Evolutionary conservation across 2,888 invertebrate genomes (phyloP).

Genomic region (Drosophila pseudotakahashii): DNA sequence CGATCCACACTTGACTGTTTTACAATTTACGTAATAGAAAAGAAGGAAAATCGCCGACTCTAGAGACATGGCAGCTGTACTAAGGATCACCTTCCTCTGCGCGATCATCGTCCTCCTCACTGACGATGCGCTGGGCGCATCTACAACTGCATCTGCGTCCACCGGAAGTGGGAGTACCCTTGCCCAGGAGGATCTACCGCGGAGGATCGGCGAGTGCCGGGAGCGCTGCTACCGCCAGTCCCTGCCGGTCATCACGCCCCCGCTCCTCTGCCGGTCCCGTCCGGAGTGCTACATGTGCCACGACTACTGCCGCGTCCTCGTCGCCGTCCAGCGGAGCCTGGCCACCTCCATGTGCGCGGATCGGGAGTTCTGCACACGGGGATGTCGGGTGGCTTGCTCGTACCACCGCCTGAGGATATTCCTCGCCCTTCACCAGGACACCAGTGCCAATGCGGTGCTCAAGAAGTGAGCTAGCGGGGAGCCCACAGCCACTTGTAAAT

Average conservation of each 20-base stretch:
- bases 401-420: conserved; percentile 47
- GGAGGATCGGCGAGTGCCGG: conserved; percentile 55
- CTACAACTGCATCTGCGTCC: background rate
- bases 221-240: conserved; percentile 59
- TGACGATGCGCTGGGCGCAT: conserved; percentile 52
- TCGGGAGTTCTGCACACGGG: conserved; percentile 61
- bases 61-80: background rate
- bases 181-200: background rate
- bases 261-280: conserved; percentile 49
- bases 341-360: conserved; percentile 71
- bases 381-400: conserved; percentile 69
- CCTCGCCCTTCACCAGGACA: background rate
- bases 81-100: background rate
- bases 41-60: background rate
- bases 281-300: conserved; percentile 76
- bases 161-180: background rate
- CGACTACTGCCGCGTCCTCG: conserved; percentile 70
- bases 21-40: background rate
- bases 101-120: background rate
- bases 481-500: conserved; percentile 12
- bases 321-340: conserved; percentile 57
- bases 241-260: conserved; percentile 18
- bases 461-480: conserved; percentile 7
- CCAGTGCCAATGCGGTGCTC: conserved; percentile 21
- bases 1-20: conserved; percentile 4